phyloP scores from a whole-genome alignment of 2,797 vertebrate species.

The Australoheros facetus region DNA sequence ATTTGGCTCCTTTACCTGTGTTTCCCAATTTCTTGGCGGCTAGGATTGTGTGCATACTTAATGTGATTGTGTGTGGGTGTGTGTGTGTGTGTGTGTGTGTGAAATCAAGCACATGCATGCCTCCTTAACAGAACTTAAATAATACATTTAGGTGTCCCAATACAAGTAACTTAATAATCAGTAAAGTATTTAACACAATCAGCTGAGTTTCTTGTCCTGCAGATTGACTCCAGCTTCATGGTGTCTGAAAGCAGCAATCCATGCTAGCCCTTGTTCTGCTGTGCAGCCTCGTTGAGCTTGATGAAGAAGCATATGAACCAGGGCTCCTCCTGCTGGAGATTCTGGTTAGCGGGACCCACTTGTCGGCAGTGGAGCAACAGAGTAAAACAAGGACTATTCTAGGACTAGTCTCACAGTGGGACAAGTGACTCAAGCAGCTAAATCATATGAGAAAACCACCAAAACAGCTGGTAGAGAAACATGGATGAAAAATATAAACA shows the following conservation, averaged over 20 bases:
- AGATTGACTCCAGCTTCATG: background rate
- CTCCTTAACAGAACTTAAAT: no score
- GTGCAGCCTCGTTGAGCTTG: background rate
- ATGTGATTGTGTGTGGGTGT: no score
- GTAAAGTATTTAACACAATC: background rate
- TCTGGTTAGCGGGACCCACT: background rate
- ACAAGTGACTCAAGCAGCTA: background rate
- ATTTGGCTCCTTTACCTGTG: no score
- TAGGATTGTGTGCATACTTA: background rate
- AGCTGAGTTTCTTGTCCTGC: background rate
- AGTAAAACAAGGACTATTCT: background rate
- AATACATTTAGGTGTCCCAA: background rate
- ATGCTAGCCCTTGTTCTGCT: background rate
- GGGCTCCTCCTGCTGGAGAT: background rate
- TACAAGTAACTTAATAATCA: background rate
- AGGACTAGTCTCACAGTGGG: background rate
- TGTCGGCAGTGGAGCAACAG: background rate
- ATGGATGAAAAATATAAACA: background rate
- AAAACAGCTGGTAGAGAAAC: background rate
- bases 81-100: no score
- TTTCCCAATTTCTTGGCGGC: no score
- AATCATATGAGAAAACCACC: background rate
- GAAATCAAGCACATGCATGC: background rate
- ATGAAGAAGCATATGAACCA: background rate
- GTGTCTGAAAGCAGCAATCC: background rate